Evolutionary conservation across 2,888 invertebrate genomes (phyloP).

Genomic region (Crioceris asparagi): DNA sequence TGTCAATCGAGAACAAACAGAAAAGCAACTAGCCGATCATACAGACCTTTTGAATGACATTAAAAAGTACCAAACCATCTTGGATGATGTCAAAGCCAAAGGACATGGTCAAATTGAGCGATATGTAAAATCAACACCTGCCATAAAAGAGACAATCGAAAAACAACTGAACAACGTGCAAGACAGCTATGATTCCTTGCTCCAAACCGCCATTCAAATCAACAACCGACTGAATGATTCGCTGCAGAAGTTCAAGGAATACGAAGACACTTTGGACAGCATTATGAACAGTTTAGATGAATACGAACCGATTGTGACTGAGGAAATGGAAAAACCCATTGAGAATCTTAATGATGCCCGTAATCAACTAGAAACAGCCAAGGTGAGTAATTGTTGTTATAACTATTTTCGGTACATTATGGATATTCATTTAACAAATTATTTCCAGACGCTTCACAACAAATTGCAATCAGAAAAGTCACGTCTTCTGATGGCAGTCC

Average conservation of each 20-base stretch:
- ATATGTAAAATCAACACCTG: conserved; percentile 61
- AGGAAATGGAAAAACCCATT: conserved; percentile 63
- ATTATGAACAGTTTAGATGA: conserved; percentile 72
- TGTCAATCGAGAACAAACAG: conserved; percentile 80
- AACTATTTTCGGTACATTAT: neutral
- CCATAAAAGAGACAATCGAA: conserved; percentile 67
- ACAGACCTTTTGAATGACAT: conserved; percentile 65
- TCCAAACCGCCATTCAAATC: conserved; percentile 84
- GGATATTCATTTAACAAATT: no score
- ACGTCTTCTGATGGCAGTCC: conserved; percentile 74
- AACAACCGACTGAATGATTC: conserved; percentile 80
- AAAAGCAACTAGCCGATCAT: conserved; percentile 85
- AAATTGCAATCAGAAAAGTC: conserved; percentile 83
- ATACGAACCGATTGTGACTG: conserved; percentile 65
- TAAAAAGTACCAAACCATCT: conserved; percentile 66
- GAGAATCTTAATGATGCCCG: conserved; percentile 65
- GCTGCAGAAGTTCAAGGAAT: conserved; percentile 83
- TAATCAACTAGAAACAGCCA: conserved; percentile 61
- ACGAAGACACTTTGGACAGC: conserved; percentile 79
- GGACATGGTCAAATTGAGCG: conserved; percentile 76
- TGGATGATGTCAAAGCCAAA: conserved; percentile 74
- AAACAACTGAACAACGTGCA: conserved; percentile 83
- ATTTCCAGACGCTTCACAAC: conserved; percentile 55
- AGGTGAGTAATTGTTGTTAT: conserved; percentile 42
- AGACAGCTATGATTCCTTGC: conserved; percentile 82